A percentile compares a stretch with the other conserved stretches of the same genome.
phyloP scores from a whole-genome alignment of 2,888 invertebrate genomes.

The Plagiodera versicolora region DNA sequence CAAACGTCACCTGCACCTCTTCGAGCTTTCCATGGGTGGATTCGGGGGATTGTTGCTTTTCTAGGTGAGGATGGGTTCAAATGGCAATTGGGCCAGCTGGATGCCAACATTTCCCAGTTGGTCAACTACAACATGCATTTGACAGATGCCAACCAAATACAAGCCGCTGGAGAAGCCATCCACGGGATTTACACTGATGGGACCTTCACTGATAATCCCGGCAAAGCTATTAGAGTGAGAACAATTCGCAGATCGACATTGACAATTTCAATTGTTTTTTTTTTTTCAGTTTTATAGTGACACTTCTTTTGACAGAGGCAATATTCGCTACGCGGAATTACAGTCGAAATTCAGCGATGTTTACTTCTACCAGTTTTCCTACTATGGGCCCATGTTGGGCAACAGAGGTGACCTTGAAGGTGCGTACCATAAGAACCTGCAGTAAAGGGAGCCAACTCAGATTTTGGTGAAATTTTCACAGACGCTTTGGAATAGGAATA shows the following conservation, averaged over 20 bases:
- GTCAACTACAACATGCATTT: constrained; percentile 35
- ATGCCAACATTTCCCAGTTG: background rate
- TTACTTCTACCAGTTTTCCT: constrained; percentile 38
- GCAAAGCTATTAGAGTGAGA: constrained; percentile 20
- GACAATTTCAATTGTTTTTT: background rate
- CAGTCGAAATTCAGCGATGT: constrained; percentile 32
- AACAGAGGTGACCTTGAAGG: constrained; percentile 26
- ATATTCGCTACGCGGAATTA: constrained; percentile 31
- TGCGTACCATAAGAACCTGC: too few species aligned
- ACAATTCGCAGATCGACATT: background rate
- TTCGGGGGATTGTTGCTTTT: too few species aligned
- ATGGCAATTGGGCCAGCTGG: background rate
- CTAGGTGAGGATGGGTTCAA: too few species aligned
- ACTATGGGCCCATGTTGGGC: constrained; percentile 29
- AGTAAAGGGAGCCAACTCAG: too few species aligned
- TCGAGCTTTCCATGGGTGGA: too few species aligned
- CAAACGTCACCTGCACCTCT: too few species aligned
- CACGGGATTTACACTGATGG: constrained; percentile 30
- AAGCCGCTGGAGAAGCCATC: constrained; percentile 25
- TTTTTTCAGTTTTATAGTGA: constrained; percentile 32
- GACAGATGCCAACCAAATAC: constrained; percentile 12
- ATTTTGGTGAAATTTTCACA: too few species aligned
- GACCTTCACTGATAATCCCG: constrained; percentile 14
- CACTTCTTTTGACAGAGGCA: constrained; percentile 27
- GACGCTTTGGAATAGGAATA: too few species aligned